Base-by-base conservation (phyloP, 1,140 invertebrate genomes). In the Drosophila bocki region DNA sequence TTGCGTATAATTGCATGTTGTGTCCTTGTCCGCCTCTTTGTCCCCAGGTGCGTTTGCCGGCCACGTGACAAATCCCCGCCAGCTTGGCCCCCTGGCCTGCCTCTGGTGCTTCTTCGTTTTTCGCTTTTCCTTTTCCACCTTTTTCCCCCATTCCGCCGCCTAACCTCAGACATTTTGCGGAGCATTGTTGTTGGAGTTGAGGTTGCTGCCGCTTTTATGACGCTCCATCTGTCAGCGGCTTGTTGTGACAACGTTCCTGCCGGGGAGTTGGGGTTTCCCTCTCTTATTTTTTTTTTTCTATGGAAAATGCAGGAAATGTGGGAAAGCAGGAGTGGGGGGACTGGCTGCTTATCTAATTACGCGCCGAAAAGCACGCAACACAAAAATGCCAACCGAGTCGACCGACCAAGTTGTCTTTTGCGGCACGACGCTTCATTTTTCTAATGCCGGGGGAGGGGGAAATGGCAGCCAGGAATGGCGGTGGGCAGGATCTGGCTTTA, bases 1-100 rank as follows among this genome's bases (percentile, higher is more conserved):
- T 87, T 87, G 83, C 83, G 83, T 87, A 88, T 87, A 87, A 87
- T 87, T 87, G 83, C 84, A 87, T 88, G 83, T 87, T 86, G 75
- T 80, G 70, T 82, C 58, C 80, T 68, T 64, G 72, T 76, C 61
- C 61, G 44, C 69, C 70, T 32, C 53, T 54, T 76, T 65, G 75
- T 76, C 39, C 74, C 47, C 53, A 68, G 71, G 75, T 77, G 59
- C 59, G 71, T 53, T 72, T 50, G 41, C 69, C 35, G 53, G 69
- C 67, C 69, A 59, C 77, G 60, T 76, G 61, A 65, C 57, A 76
- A 51, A 54, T 75, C 50, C 69, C 35, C 57, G 26, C 44, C 65
- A 26, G n/a, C 39, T 32, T 7, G 12, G 6, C 33, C 22, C 33
- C n/a, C n/a, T 2, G 5, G 26, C 13, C 7, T n/a, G 48, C 48